phyloP scores from a whole-genome alignment of 2,888 invertebrate species.

The Anthoptus insignis region DNA sequence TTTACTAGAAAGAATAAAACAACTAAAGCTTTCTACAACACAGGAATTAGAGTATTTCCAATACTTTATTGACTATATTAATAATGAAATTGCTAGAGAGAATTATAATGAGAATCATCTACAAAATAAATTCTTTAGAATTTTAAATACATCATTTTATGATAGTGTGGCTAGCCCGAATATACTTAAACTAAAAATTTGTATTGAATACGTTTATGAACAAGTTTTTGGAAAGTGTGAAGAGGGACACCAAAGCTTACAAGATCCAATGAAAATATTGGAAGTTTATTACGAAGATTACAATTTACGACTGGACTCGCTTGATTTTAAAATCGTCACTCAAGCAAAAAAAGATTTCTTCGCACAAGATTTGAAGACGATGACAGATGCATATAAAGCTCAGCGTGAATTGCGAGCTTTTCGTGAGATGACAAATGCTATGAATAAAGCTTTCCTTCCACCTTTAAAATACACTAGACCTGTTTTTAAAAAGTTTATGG shows the following conservation, averaged over 20 bases:
- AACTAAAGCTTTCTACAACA: conserved; percentile 67
- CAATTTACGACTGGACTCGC: conserved; percentile 72
- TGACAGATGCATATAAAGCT: conserved; percentile 75
- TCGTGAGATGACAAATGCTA: conserved; percentile 77
- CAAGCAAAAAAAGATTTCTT: conserved; percentile 77
- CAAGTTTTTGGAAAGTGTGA: conserved; percentile 80
- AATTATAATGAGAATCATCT: conserved; percentile 70
- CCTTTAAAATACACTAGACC: conserved; percentile 68
- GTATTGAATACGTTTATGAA: conserved; percentile 81
- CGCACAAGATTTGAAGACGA: conserved; percentile 76
- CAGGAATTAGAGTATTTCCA: conserved; percentile 78
- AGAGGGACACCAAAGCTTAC: conserved; percentile 75
- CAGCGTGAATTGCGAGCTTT: conserved; percentile 75
- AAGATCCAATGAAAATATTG: conserved; percentile 80
- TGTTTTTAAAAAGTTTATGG: conserved; percentile 66
- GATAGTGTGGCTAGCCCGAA: conserved; percentile 74
- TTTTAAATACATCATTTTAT: conserved; percentile 74
- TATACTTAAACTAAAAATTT: conserved; percentile 77
- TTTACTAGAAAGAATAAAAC: conserved; percentile 68
- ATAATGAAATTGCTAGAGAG: conserved; percentile 71
- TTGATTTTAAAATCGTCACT: conserved; percentile 78
- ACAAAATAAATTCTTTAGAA: conserved; percentile 76
- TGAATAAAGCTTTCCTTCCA: conserved; percentile 78
- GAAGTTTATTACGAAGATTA: conserved; percentile 81
- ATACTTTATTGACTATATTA: conserved; percentile 73